A percentile compares a stretch with the other conserved stretches of the same genome.
These are phyloP conservation scores for Fabriciana adippe DNA, from an alignment of 2,888 invertebrate species.

Conservation along the genomic window DNA sequence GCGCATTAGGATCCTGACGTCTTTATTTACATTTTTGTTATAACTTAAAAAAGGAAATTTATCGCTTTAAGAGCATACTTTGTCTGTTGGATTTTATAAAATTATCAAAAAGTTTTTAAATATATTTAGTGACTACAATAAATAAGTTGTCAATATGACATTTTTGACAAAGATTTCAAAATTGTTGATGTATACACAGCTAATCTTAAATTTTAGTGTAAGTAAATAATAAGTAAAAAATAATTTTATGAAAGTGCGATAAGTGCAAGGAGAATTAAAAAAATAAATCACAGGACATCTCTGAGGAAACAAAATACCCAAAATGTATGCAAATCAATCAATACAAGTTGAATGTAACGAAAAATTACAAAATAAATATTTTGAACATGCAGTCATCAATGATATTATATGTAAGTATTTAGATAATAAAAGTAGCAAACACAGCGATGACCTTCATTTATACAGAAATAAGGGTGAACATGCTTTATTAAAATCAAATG, in stretches of 20 bases:
- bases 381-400: slow-evolving; percentile 1
- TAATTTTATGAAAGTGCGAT: background rate
- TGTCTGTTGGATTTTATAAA: slow-evolving; percentile 33
- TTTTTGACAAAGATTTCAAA: slow-evolving; percentile 8
- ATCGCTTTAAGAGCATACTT: slow-evolving; percentile 43
- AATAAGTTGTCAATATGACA: slow-evolving; percentile 21
- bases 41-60: slow-evolving; percentile 53
- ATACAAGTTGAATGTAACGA: background rate
- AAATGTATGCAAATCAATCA: slow-evolving; percentile 10
- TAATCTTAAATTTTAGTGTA: background rate
- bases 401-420: slow-evolving; percentile 14
- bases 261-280: too few relatives aligned
- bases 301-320: background rate
- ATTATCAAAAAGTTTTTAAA: slow-evolving; percentile 21
- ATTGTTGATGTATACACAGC: background rate
- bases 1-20: slow-evolving; percentile 50
- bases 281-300: too few relatives aligned
- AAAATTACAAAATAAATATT: background rate
- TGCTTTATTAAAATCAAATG: slow-evolving; percentile 14
- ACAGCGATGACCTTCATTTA: slow-evolving; percentile 14
- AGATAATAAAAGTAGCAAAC: slow-evolving; percentile 2
- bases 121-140: slow-evolving; percentile 3
- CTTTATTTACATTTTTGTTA: slow-evolving; percentile 54
- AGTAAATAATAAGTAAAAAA: background rate
- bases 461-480: slow-evolving; percentile 23